Evolutionary conservation across 2,888 invertebrate genomes (phyloP).

Genomic region (Tenthredo amoena): DNA sequence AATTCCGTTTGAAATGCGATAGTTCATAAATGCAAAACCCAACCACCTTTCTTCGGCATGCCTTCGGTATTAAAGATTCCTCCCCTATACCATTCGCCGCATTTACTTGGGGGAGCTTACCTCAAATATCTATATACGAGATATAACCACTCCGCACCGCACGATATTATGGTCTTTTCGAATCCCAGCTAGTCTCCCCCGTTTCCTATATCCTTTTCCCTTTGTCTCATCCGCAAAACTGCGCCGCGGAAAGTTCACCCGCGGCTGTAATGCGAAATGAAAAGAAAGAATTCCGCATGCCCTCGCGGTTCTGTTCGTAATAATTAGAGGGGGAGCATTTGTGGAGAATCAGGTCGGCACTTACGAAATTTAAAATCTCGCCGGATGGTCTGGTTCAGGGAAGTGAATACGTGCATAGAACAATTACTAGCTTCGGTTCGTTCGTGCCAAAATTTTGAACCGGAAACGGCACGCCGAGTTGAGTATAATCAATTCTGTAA

Average conservation of each 20-base stretch:
- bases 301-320: not conserved
- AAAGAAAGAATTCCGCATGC: not conserved
- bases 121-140: constrained; percentile 25
- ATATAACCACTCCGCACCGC: constrained; percentile 28
- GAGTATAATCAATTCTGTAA: not conserved
- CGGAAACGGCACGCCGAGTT: not conserved
- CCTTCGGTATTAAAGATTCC: constrained; percentile 51
- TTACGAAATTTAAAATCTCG: not conserved
- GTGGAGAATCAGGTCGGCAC: not conserved
- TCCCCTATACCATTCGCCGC: constrained; percentile 11
- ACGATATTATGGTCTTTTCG: constrained; percentile 23
- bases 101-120: not conserved
- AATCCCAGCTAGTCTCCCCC: not conserved
- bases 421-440: not conserved
- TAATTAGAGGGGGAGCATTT: not conserved
- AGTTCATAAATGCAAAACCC: constrained; percentile 65
- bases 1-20: constrained; percentile 65
- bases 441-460: not conserved
- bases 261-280: not conserved
- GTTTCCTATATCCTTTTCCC: not conserved
- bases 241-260: not conserved
- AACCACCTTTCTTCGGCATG: constrained; percentile 50
- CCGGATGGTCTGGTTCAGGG: not conserved
- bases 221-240: not conserved
- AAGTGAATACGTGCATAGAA: not conserved